Evolutionary conservation across 2,113 vertebrate species (phyloP), one percentile per base, ranked within the genome.

Genomic region (Lampris megalopsis): DNA sequence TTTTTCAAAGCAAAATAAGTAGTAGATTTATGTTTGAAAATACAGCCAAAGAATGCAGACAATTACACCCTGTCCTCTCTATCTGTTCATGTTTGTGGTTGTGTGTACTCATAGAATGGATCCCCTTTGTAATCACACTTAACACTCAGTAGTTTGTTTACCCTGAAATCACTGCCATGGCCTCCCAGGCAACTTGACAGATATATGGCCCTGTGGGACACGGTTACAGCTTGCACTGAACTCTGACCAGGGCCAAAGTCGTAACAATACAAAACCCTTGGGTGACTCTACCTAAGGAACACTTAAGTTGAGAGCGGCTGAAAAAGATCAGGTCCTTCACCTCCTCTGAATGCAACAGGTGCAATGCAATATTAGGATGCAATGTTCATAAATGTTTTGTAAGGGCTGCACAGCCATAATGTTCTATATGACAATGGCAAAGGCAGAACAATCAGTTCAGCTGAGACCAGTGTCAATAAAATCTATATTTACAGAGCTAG

Each of bases 11-110:
- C 36, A 2, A 4, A 37, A 43, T n/a, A 9, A 24, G 49, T 1
- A 1, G 42, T 41, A 47, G 42, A 10, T 61, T 75, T 58, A 52
- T 61, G 36, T 57, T 71, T 85, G 57, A 49, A 47, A 42, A 60
- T 79, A 49, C 11, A 75, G 62, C 11, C 47, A 9, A 52, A 59
- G 5, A 75, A 10, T 37, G 50, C 24, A 24, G 24, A 24, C 52
- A 36, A 60, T 82, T 81, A 86, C 74, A 88, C 83, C 57, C 79
- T 56, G 57, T 71, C 79, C 67, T 71, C 66, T 65, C 75, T 35
- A 49, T 45, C 64, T 79, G 53, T 77, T 82, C 61, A 47, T 69
- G 67, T 45, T 56, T 35, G 40, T 40, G 52, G 40, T 71, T 50
- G 53, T 63, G 11, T 41, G 11, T 47, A 67, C 56, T 63, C 77